A percentile compares a stretch with the other conserved stretches of the same genome.
Evolutionary conservation across 2,888 invertebrate genomes (phyloP).

Genomic region (Eugnorisma glareosa): DNA sequence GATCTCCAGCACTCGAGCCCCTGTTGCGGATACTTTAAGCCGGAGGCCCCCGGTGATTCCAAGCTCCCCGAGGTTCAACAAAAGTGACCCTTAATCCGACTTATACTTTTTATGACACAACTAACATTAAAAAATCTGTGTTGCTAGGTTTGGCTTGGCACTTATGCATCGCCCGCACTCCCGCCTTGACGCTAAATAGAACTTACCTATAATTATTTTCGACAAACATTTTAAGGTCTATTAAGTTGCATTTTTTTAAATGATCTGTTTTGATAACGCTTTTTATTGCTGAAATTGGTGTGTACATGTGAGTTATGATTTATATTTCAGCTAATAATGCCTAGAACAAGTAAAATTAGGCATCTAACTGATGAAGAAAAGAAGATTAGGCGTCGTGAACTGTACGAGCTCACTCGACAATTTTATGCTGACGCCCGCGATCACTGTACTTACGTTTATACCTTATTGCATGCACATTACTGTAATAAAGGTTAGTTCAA

Average conservation of each 20-base stretch:
- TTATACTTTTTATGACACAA: slow-evolving; percentile 1
- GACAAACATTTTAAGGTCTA: background rate
- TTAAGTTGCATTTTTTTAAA: background rate
- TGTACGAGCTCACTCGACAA: too few species aligned
- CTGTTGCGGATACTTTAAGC: too few species aligned
- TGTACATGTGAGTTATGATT: slow-evolving; percentile 19
- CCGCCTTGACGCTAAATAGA: background rate
- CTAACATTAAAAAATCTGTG: background rate
- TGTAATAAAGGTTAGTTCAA: too few species aligned
- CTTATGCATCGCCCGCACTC: slow-evolving; percentile 1
- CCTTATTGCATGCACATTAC: too few species aligned
- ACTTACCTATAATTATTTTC: background rate
- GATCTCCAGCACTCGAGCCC: too few species aligned
- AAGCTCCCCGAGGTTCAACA: too few species aligned
- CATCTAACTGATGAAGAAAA: slow-evolving; percentile 25
- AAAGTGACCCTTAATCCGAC: background rate
- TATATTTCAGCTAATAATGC: slow-evolving; percentile 23
- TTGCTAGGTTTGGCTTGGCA: slow-evolving; percentile 1
- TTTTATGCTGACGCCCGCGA: too few species aligned
- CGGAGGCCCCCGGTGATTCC: too few species aligned
- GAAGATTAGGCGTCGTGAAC: slow-evolving; percentile 11
- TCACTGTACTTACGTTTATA: too few species aligned
- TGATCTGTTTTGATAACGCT: background rate
- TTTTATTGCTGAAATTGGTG: background rate
- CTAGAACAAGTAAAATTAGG: background rate